Evolutionary conservation across 2,888 invertebrate genomes (phyloP), one percentile per base, ranked within the genome.

Genomic region (Pseudococcus longispinus): DNA sequence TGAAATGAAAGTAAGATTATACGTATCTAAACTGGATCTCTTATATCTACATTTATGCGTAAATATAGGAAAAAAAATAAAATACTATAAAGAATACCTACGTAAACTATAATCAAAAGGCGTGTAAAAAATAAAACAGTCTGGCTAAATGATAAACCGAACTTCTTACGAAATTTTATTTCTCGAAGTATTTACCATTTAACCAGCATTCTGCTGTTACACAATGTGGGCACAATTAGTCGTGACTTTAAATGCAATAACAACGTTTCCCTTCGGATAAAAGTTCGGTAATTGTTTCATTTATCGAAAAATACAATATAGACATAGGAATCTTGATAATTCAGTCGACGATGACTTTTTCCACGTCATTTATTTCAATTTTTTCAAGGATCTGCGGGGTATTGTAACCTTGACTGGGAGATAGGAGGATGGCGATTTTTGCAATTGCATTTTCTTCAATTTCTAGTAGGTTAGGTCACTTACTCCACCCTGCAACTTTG

Each of bases 91-190:
- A 70, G 5, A 70, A 0, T 29, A 70, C 70, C 18, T 42, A 42
- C 77, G 77, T 42, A 20, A 42, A 80, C 77, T 29, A 42, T 80
- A 29, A 26, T 80, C 77, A 20, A 80, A 37, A 80, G 77, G 32
- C 77, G 42, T 80, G 77, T 42, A 80, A 80, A 80, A 80, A 42
- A 37, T 37, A 80, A 80, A 42, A 80, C 20, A 80, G 42, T 23
- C 20, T 9, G 20, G 42, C 77, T 37, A 42, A 80, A 32, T 80
- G 77, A 20, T 80, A 80, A 80, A 80, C 32, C 32, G 74, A 74
- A 74, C 11, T 80, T 42, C 42, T 80, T 80, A 42, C 77, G 77
- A 80, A 80, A 80, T 42, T 29, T 80, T 29, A 80, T 80, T 80
- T 80, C 77, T 80, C 18, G 29, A 9, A 80, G 77, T 80, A 23